Conservation (phyloP, 2,888 invertebrate species). For the Noctua comes region DNA sequence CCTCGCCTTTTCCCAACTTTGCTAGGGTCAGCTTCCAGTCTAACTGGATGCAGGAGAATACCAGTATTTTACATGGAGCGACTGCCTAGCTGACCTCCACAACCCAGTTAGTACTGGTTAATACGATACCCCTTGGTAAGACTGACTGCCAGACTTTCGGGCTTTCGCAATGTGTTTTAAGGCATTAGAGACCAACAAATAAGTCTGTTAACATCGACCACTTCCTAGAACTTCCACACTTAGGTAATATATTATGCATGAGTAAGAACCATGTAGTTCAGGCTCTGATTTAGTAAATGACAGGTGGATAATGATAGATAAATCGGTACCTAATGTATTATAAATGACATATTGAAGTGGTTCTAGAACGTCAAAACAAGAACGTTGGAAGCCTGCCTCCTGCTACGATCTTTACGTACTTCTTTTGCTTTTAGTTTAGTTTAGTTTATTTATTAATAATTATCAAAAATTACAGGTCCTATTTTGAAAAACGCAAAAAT, state of each 20-base stretch:
- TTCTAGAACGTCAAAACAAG: background rate
- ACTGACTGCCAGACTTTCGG: background rate
- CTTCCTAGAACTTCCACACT: conserved; percentile 9
- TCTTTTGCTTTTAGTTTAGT: too few relatives aligned
- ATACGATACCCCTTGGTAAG: background rate
- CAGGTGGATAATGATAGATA: background rate
- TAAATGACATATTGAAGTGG: background rate
- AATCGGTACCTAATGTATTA: background rate
- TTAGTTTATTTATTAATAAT: too few relatives aligned
- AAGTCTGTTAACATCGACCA: background rate
- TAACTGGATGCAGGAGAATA: background rate
- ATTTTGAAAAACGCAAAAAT: too few relatives aligned
- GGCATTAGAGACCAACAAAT: background rate
- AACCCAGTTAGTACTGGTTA: background rate
- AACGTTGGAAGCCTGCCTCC: background rate
- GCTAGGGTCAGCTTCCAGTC: background rate
- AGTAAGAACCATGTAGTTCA: background rate
- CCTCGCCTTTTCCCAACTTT: background rate
- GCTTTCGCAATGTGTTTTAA: background rate
- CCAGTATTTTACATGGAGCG: background rate
- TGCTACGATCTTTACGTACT: background rate
- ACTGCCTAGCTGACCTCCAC: background rate
- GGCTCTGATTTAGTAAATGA: background rate
- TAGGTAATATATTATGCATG: conserved; percentile 33
- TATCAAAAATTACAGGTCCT: too few relatives aligned